These are phyloP conservation scores for Tonatia bakeri DNA, from an alignment of 2,113 vertebrate genomes.

Conservation along the genomic window DNA sequence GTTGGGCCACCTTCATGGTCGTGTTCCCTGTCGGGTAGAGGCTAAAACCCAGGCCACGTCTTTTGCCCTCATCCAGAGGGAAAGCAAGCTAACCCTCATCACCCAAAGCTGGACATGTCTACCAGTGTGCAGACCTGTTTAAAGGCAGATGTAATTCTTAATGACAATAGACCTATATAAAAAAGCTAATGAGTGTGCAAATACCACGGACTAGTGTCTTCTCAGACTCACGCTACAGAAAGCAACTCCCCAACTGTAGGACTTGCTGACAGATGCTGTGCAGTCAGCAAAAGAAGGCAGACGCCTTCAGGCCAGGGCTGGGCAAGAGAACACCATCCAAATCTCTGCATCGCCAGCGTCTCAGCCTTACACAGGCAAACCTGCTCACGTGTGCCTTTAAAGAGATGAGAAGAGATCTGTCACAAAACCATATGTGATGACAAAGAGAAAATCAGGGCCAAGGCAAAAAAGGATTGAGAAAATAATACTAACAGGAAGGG, in stretches of 20 bases:
- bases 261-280: neutral
- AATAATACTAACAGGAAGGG: neutral
- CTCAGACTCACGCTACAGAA: neutral
- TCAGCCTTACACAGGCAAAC: neutral
- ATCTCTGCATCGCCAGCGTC: neutral
- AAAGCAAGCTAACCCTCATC: neutral
- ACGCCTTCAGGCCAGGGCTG: neutral
- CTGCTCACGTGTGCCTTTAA: neutral
- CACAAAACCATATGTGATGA: neutral
- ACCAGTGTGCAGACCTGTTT: neutral
- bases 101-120: neutral
- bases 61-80: neutral
- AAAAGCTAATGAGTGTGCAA: neutral
- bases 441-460: neutral
- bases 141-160: neutral
- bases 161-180: neutral
- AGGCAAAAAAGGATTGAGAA: neutral
- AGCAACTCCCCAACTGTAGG: neutral
- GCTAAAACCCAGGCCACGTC: neutral
- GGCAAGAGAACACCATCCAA: neutral
- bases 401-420: neutral
- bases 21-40: fast-evolving
- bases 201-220: neutral
- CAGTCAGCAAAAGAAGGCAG: neutral
- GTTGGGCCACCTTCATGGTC: neutral